A percentile compares a stretch with the other conserved stretches of the same genome.
These are phyloP conservation scores for Polyommatus icarus DNA, from an alignment of 2,888 invertebrate species.

Conservation along the genomic window DNA sequence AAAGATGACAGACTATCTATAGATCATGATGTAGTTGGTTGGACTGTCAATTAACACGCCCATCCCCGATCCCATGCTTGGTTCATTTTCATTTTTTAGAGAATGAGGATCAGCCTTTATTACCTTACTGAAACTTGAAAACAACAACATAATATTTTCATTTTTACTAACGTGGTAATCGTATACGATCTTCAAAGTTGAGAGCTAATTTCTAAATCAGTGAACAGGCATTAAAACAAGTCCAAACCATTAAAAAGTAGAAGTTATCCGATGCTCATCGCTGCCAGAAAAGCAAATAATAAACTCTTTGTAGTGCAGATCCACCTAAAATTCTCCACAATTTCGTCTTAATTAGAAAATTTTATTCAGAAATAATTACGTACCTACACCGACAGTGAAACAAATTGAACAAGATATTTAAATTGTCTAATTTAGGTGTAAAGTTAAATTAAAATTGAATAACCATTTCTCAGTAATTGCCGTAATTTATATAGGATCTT, in stretches of 20 bases:
- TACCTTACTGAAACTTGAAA: too few species aligned
- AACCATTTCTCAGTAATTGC: conserved; percentile 39
- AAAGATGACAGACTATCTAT: too few species aligned
- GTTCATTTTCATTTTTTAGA: too few species aligned
- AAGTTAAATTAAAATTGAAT: conserved; percentile 38
- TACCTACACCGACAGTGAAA: conserved; percentile 3
- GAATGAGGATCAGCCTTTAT: too few species aligned
- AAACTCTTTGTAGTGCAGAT: not conserved
- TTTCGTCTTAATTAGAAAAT: conserved; percentile 14
- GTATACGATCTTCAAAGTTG: too few species aligned
- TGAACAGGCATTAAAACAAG: not conserved
- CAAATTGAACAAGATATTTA: conserved; percentile 18
- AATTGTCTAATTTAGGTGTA: conserved; percentile 33
- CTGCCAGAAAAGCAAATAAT: not conserved
- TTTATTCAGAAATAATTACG: conserved; percentile 17
- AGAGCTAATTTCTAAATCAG: too few species aligned
- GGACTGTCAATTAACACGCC: too few species aligned
- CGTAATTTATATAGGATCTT: conserved; percentile 36
- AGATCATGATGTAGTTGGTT: too few species aligned
- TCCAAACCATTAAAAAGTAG: not conserved
- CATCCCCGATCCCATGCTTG: too few species aligned
- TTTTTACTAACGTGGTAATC: too few species aligned
- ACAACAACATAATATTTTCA: too few species aligned
- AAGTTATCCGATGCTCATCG: not conserved
- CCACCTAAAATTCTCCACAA: conserved; percentile 1